Base-by-base conservation (phyloP, 1,140 invertebrate species). In the Pseudomyrmex dendroicus region DNA sequence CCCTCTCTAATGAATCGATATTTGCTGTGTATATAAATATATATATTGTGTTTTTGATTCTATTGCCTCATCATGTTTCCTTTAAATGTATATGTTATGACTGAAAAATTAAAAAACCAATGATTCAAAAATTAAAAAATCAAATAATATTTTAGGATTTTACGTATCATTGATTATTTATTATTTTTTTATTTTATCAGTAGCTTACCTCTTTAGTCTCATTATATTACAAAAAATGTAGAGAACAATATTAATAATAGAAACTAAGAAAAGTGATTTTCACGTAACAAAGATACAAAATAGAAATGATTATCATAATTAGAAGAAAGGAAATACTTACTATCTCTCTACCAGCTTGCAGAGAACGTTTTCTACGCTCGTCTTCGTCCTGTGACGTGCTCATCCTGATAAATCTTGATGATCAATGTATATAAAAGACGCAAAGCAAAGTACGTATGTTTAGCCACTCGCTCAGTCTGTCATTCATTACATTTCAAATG, bases 321-420 rank as follows among this genome's bases (percentile, higher is more conserved):
- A 10, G 20, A 44, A 54, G 13, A 15, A 9, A 20, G 15, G 3
- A 22, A 13, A 62, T 17, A 25, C 85, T 72, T 86, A 89, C 92
- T 88, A 92, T 89, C 87, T 92, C 91, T 67, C 84, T 91, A 22
- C 90, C 86, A 57, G 90, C 70, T 44, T 93, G 91, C 84, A 91
- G 84, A 20, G 91, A 87, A 63, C 86, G 87, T 85, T 86, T 86
- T 68, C 84, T 89, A 22, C 85, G 85, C 73, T 92, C 90, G 20
- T 93, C 90, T 13, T 91, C 90, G 54, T 92, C 91, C 86, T 90
- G 89, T 73, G 57, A 25, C 52, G 78, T 54, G 20, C 57, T 88
- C 83, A 88, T 88, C 62, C 46, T 54, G 76, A 73, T 57, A 66
- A 77, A 73, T 50, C 52, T 59, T 2, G 13, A 35, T 17, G 8